Evolutionary conservation across 2,113 vertebrate genomes (phyloP).

Genomic region (Zosterops borbonicus): DNA sequence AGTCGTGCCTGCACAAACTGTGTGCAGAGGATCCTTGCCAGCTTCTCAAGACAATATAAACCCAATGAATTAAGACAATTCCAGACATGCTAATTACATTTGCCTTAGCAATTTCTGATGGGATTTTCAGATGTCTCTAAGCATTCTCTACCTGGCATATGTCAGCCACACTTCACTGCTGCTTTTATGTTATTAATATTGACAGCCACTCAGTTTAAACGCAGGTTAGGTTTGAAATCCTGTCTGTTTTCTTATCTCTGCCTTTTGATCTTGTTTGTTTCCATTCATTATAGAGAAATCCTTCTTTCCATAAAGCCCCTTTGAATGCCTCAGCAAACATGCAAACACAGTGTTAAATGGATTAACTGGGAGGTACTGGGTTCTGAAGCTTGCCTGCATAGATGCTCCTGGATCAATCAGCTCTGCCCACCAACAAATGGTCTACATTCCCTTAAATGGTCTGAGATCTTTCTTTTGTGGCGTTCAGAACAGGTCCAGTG

Average conservation of each 20-base stretch:
- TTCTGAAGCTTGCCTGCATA: neutral
- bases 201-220: slow-evolving; percentile 62
- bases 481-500: neutral
- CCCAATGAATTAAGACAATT: slow-evolving; percentile 40
- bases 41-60: neutral
- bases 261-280: slow-evolving; percentile 64
- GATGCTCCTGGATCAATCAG: neutral
- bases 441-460: neutral
- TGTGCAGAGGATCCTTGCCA: neutral
- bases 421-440: neutral
- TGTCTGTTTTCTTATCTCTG: slow-evolving; percentile 56
- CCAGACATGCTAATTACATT: slow-evolving; percentile 40
- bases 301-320: slow-evolving; percentile 39
- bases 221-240: slow-evolving; percentile 60
- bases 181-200: slow-evolving; percentile 62
- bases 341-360: slow-evolving; percentile 28
- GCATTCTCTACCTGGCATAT: neutral
- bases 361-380: slow-evolving; percentile 13
- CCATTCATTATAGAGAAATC: slow-evolving; percentile 41
- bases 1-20: neutral
- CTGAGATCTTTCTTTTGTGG: neutral
- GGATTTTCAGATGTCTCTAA: slow-evolving; percentile 55
- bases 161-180: slow-evolving; percentile 53
- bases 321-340: slow-evolving; percentile 35
- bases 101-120: slow-evolving; percentile 20